phyloP scores from a whole-genome alignment of 2,797 vertebrate species.

The Aythya fuligula region DNA sequence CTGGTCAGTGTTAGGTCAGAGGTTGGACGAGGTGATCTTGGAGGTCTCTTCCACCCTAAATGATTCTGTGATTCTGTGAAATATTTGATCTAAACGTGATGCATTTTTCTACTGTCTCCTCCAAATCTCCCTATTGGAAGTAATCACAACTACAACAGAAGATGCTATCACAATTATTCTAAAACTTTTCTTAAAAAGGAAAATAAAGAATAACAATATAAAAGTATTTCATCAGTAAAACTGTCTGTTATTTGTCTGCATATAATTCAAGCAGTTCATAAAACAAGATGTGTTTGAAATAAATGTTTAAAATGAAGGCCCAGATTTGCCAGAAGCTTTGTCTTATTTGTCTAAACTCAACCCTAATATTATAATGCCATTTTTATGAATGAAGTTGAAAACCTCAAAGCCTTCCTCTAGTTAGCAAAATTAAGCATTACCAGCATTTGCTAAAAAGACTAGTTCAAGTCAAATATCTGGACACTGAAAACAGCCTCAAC shows the following conservation, averaged over 20 bases:
- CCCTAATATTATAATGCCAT: neutral
- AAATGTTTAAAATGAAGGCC: neutral
- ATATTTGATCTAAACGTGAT: neutral
- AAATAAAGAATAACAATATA: neutral
- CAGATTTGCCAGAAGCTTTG: neutral
- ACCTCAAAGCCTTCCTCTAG: neutral
- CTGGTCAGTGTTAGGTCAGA: no score
- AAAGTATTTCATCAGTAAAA: neutral
- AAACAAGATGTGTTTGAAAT: neutral
- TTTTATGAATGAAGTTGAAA: neutral
- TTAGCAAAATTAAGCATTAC: neutral
- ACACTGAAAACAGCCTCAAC: neutral
- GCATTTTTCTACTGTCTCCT: neutral
- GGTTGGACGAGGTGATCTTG: no score
- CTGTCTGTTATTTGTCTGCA: neutral
- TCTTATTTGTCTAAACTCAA: neutral
- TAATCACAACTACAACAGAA: neutral
- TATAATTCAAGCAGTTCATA: neutral
- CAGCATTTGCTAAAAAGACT: neutral
- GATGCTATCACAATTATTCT: neutral
- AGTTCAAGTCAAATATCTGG: neutral
- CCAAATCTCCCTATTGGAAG: neutral
- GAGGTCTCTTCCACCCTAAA: no score
- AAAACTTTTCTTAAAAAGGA: neutral
- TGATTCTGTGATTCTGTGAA: no score